A percentile compares a stretch with the other conserved stretches of the same genome.
These are phyloP conservation scores for Eucidaris tribuloides DNA, from an alignment of 35 echinoderm and acorn worm species.

Conservation along the genomic window DNA sequence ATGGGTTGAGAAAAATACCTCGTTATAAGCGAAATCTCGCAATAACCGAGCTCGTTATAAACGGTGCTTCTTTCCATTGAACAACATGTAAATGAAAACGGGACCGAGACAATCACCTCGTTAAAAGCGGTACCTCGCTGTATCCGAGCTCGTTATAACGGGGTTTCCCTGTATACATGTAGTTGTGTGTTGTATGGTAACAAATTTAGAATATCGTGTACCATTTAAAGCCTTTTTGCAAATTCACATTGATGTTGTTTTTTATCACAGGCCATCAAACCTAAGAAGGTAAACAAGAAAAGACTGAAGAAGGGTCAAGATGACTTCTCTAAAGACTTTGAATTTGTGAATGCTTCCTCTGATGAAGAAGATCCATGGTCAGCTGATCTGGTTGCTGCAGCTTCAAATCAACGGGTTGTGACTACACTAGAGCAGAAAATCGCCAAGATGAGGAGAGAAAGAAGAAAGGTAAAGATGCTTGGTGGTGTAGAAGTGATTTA, in stretches of 20 bases:
- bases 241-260: background rate
- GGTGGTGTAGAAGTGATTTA: background rate
- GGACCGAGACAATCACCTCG: too few species aligned
- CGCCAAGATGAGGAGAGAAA: conserved; percentile 76
- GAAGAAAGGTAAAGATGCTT: conserved; percentile 63
- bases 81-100: too few species aligned
- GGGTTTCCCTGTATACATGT: too few species aligned
- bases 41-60: too few species aligned
- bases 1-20: too few species aligned
- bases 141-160: too few species aligned
- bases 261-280: conserved; percentile 52
- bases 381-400: conserved; percentile 43
- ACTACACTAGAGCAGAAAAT: conserved; percentile 88
- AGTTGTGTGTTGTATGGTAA: background rate
- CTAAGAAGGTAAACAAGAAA: conserved; percentile 67
- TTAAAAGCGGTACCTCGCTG: too few species aligned
- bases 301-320: conserved; percentile 46
- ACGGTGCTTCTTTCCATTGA: too few species aligned
- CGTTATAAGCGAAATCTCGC: too few species aligned
- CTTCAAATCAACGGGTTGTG: conserved; percentile 9
- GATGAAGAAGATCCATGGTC: conserved; percentile 67
- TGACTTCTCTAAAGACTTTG: conserved; percentile 75
- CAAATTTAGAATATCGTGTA: background rate
- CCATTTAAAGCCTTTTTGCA: background rate
- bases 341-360: conserved; percentile 60